Evolutionary conservation across 1,140 invertebrate species (phyloP).

Genomic region (Drosophila oshimai): DNA sequence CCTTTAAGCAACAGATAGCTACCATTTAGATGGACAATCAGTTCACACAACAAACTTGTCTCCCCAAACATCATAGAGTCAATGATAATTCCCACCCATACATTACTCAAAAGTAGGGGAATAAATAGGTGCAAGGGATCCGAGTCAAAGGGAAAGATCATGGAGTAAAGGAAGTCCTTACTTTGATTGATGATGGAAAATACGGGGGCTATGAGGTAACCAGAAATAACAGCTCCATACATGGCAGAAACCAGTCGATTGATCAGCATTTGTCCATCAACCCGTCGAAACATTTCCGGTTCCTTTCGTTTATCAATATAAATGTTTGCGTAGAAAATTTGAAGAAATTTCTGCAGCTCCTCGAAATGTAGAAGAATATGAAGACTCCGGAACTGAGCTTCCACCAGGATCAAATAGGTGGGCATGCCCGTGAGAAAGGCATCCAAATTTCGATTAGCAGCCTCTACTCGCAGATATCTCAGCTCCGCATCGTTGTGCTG

Average conservation of each 20-base stretch:
- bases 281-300: slow-evolving; percentile 16
- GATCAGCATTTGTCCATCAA: slow-evolving; percentile 21
- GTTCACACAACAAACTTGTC: slow-evolving; percentile 49
- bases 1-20: slow-evolving; percentile 53
- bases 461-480: slow-evolving; percentile 51
- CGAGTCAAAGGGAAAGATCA: slow-evolving; percentile 53
- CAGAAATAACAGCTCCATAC: slow-evolving; percentile 42
- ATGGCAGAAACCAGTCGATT: slow-evolving; percentile 50
- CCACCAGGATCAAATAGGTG: slow-evolving; percentile 67
- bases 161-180: slow-evolving; percentile 50
- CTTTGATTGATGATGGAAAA: slow-evolving; percentile 23
- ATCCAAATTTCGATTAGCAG: slow-evolving; percentile 49
- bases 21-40: slow-evolving; percentile 60
- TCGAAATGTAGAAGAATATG: slow-evolving; percentile 18
- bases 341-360: slow-evolving; percentile 37
- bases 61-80: slow-evolving; percentile 62
- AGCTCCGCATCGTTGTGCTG: slow-evolving; percentile 67
- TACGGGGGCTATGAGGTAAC: slow-evolving; percentile 40
- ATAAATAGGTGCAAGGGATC: slow-evolving; percentile 48
- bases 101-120: slow-evolving; percentile 44
- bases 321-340: slow-evolving; percentile 57
- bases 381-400: slow-evolving; percentile 50
- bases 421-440: slow-evolving; percentile 62
- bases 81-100: slow-evolving; percentile 63
- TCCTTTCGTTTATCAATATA: slow-evolving; percentile 53